A percentile compares a stretch with the other conserved stretches of the same genome.
These are phyloP conservation scores for Microhierax caerulescens DNA, from an alignment of 2,797 vertebrate species.

Conservation along the genomic window DNA sequence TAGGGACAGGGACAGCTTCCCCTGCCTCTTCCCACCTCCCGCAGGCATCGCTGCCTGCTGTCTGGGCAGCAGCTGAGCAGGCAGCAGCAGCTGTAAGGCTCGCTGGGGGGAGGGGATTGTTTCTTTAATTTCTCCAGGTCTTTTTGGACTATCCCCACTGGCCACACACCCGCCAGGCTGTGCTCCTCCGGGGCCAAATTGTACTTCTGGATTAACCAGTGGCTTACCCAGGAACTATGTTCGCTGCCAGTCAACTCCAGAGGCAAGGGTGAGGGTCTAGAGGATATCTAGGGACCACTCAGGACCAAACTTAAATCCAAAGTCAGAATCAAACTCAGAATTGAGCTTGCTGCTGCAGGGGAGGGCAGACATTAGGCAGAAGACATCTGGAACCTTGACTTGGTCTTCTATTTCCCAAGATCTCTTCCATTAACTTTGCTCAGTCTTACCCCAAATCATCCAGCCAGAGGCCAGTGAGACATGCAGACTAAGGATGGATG, in stretches of 20 bases:
- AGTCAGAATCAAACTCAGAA: neutral
- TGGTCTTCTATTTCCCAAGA: neutral
- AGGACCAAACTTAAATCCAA: neutral
- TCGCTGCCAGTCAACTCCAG: neutral
- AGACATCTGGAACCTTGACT: neutral
- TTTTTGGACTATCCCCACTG: neutral
- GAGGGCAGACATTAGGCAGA: neutral
- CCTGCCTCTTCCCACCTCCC: neutral
- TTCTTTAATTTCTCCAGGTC: neutral
- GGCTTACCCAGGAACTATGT: fast-evolving
- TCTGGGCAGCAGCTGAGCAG: constrained; percentile 16
- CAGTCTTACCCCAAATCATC: neutral
- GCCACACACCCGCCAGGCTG: neutral
- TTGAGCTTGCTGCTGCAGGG: neutral
- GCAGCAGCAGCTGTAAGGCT: constrained; percentile 2
- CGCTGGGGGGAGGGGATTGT: neutral
- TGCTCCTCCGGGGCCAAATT: neutral
- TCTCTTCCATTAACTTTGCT: neutral
- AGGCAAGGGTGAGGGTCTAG: neutral
- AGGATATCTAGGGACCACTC: neutral
- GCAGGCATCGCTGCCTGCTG: neutral
- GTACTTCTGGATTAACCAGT: neutral
- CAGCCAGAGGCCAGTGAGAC: neutral
- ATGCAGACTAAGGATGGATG: neutral
- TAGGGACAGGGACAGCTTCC: neutral